Evolutionary conservation across 2,888 invertebrate genomes (phyloP).

Genomic region (Epiperipatus broadwayi): DNA sequence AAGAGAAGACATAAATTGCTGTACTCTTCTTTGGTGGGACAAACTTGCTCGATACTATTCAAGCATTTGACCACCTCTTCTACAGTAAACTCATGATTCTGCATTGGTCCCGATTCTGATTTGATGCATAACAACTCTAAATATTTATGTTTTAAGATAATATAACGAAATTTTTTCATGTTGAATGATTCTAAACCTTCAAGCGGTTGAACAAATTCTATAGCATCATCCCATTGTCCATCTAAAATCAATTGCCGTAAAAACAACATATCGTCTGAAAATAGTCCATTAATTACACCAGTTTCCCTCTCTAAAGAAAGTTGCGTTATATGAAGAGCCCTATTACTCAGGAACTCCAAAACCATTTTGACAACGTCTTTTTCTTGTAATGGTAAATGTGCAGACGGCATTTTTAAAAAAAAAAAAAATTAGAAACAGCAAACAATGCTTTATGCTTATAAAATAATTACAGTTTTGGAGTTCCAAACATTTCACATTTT

Average conservation of each 20-base stretch:
- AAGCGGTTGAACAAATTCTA: slow-evolving; percentile 85
- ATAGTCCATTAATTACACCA: slow-evolving; percentile 78
- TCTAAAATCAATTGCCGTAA: slow-evolving; percentile 81
- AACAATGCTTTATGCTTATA: too few species aligned
- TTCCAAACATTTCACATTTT: too few species aligned
- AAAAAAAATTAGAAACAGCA: too few species aligned
- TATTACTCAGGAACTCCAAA: slow-evolving; percentile 65
- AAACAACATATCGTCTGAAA: slow-evolving; percentile 81
- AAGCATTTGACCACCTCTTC: slow-evolving; percentile 83
- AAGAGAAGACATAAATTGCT: slow-evolving; percentile 71
- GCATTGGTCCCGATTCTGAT: slow-evolving; percentile 45
- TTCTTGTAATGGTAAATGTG: slow-evolving; percentile 62
- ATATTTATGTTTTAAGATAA: slow-evolving; percentile 76
- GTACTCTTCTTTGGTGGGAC: slow-evolving; percentile 81
- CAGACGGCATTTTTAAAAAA: slow-evolving; percentile 74
- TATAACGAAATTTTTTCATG: slow-evolving; percentile 60
- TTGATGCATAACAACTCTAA: slow-evolving; percentile 80
- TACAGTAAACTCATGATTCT: slow-evolving; percentile 69
- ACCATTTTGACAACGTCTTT: slow-evolving; percentile 69
- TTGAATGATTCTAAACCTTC: slow-evolving; percentile 52
- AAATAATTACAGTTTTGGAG: too few species aligned
- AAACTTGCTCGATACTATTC: slow-evolving; percentile 65
- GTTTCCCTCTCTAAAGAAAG: slow-evolving; percentile 80
- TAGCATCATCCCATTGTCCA: slow-evolving; percentile 92
- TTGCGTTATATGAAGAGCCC: slow-evolving; percentile 70